A percentile compares a stretch with the other conserved stretches of the same genome.
Conservation (phyloP, 2,797 vertebrate genomes). For the Siniperca undulata region DNA sequence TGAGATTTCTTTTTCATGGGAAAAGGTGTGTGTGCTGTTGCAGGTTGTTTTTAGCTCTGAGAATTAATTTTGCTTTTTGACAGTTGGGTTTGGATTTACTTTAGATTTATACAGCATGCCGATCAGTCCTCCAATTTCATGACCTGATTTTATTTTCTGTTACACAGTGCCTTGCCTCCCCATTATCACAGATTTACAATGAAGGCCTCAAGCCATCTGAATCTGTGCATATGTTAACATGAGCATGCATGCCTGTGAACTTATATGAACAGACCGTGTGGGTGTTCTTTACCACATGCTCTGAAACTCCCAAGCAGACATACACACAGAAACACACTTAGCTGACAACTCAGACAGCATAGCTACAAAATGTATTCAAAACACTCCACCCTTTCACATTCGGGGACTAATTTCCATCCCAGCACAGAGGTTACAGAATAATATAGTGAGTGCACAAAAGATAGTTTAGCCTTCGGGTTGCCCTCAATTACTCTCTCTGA, state of each 20-base stretch:
- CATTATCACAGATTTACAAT: conserved; percentile 10
- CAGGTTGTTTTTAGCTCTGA: conserved; percentile 10
- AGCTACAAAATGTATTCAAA: conserved; percentile 51
- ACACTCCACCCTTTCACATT: conserved; percentile 35
- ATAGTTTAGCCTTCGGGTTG: conserved; percentile 77
- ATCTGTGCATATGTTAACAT: conserved; percentile 1
- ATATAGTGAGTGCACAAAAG: conserved; percentile 63
- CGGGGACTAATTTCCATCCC: conserved; percentile 59
- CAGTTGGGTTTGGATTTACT: not conserved
- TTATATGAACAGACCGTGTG: conserved; percentile 1
- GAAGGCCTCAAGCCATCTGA: conserved; percentile 7
- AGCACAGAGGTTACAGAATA: conserved; percentile 59
- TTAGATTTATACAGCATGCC: not conserved
- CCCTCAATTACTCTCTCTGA: conserved; percentile 75
- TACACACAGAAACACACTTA: not conserved
- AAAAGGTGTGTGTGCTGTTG: not conserved
- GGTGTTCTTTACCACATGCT: conserved; percentile 26
- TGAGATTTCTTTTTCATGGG: not conserved
- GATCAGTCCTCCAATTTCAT: conserved; percentile 4
- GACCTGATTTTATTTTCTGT: conserved; percentile 16
- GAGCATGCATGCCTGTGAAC: not conserved
- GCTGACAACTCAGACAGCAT: conserved; percentile 17
- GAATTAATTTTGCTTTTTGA: conserved; percentile 8
- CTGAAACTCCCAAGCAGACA: not conserved
- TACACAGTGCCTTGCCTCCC: not conserved